A percentile compares a stretch with the other conserved stretches of the same genome.
Evolutionary conservation across 2,888 invertebrate genomes (phyloP).

Genomic region (Nemurella pictetii): DNA sequence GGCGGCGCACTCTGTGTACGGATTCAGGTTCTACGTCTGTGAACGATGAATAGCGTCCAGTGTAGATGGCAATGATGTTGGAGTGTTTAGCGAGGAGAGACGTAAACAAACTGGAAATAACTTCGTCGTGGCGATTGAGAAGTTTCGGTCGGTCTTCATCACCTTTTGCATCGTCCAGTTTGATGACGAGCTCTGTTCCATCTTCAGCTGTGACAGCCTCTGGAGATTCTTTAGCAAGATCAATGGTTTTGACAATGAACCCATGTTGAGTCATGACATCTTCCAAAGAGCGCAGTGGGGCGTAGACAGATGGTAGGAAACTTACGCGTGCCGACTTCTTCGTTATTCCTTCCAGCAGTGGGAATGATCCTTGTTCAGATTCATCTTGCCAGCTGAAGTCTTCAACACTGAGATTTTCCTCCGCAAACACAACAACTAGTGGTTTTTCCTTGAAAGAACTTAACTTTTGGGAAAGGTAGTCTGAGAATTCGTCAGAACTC

Average conservation of each 20-base stretch:
- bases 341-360: conserved; percentile 4
- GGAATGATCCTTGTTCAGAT: conserved; percentile 39
- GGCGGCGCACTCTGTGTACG: conserved; percentile 8
- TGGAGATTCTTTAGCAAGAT: neutral
- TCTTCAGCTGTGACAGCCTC: neutral
- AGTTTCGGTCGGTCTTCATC: conserved; percentile 59
- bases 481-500: conserved; percentile 19
- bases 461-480: conserved; percentile 14
- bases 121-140: conserved; percentile 58
- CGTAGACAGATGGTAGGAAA: conserved; percentile 23
- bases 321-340: conserved; percentile 8
- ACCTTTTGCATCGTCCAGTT: conserved; percentile 44
- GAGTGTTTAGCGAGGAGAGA: conserved; percentile 55
- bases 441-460: conserved; percentile 24
- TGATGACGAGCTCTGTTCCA: conserved; percentile 38
- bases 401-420: conserved; percentile 60
- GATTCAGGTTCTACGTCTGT: conserved; percentile 43
- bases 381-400: conserved; percentile 59
- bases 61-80: conserved; percentile 61
- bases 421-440: conserved; percentile 55
- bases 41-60: conserved; percentile 61
- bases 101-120: conserved; percentile 58
- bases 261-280: conserved; percentile 12
- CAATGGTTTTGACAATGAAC: neutral
- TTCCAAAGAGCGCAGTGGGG: neutral